Base-by-base conservation (phyloP, 2,113 vertebrate genomes). In the Mustela nigripes region DNA sequence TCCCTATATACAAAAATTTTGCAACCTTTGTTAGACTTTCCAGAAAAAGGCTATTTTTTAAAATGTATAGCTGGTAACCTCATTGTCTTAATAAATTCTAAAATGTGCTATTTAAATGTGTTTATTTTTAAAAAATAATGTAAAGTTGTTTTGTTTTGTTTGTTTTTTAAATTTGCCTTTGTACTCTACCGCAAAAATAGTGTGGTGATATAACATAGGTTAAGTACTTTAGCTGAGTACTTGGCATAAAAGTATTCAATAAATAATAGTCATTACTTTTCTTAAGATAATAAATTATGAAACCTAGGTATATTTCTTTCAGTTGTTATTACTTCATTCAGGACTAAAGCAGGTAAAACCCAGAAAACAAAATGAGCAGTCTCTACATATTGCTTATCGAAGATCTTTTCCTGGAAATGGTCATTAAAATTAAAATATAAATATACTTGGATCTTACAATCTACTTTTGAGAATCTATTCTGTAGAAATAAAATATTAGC, bases 401-500 rank as follows among this genome's bases (percentile, higher is more conserved):
- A 36, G 65, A 74, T 74, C 11, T 80, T 42, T 86, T 78, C 22
- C 71, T 67, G 48, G 62, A 78, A 65, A 84, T 71, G 48, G 18
- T 76, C 62, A 73, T 63, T 81, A 53, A 93, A 96, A 76, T 86
- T 58, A 67, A 93, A 73, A 62, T 19, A 83, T 10, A 81, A n/a
- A 71, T 33, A 60, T 50, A 65, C 21, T 69, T 92, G 26, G 16
- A 91, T 82, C 31, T 76, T 81, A 26, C 12, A 50, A 33, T 94
- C 76, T 86, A 74, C 11, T 67, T 87, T 12, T 69, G 48, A 88
- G 48, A 62, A 67, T 28, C 26, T 78, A n/a, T 36, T 82, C 36
- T 67, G 60, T 48, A 89, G 67, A 89, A 73, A 80, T 91, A 58
- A 84, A 89, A 85, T 19, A 71, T 9, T 63, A 79, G n/a, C 45